Base-by-base conservation (phyloP, 2,113 vertebrate genomes). In the Scartelaos histophorus region DNA sequence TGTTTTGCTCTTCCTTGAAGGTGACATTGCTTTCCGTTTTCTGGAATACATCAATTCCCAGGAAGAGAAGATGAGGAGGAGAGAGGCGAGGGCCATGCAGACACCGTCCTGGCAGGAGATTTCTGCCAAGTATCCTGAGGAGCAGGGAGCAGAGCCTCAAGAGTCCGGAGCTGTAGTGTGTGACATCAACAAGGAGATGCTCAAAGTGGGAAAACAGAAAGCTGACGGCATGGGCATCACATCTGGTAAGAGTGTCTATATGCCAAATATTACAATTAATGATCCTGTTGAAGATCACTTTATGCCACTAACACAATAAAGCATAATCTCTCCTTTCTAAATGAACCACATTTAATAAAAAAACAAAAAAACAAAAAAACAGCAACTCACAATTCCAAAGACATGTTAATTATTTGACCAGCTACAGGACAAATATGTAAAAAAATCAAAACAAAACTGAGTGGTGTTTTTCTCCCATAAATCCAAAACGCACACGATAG, bases 141-240 rank as follows among this genome's bases (percentile, higher is more conserved):
- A 38, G 69, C 87, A 71, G 21, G 3, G 81, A 83, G 84, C 0
- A 51, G 85, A 29, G 88, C 45, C 54, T 1, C 76, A 2, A 12
- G 84, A 83, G 5, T 89, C 96, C 35, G 90, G 70, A 0, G 97
- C 95, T 3, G 93, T 97, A 73, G 92, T 99, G 70, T 99, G 97
- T 83, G 98, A 99, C 89, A 97, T 99, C 82, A 99, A 97, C 90
- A 97, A 94, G 82, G 97, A 98, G 86, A 99, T 99, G 98, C 92
- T 99, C 62, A 97, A 94, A 83, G 91, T 97, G 75, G 97, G 97
- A 56, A 96, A 94, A 76, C 85, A 95, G 92, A 95, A 93, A 78
- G 95, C 95, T 0, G 82, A 90, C 5, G 56, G 84, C 2, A 82
- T 88, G 65, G 94, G 95, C 79, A 84, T 95, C 80, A 85, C 71